Percentiles rank a stretch among this genome's conserved stretches.
phyloP scores from a whole-genome alignment of 2,797 vertebrate species.

The Geotrypetes seraphini region DNA sequence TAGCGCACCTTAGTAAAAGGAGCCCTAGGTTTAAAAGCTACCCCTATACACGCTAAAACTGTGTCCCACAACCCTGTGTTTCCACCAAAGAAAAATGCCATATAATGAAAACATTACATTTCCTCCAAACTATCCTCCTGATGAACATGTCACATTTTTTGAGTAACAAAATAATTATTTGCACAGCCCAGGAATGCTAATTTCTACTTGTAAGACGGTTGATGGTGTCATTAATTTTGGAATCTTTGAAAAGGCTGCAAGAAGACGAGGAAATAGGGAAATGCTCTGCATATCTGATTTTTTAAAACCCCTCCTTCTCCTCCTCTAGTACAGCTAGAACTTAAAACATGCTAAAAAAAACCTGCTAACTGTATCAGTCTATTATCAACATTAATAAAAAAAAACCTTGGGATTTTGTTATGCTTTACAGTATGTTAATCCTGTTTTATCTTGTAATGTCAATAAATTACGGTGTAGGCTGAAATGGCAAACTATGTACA shows the following conservation, averaged over 20 bases:
- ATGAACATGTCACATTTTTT: conserved; percentile 3
- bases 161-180: conserved; percentile 12
- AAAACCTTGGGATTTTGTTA: neutral
- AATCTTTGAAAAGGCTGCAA: too few species aligned
- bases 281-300: too few species aligned
- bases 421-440: neutral
- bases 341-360: conserved; percentile 1
- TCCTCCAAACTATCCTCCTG: conserved; percentile 6
- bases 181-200: conserved; percentile 7
- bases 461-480: neutral
- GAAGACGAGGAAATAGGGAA: too few species aligned
- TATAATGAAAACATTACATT: conserved; percentile 3
- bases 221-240: neutral
- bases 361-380: conserved; percentile 11
- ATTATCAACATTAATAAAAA: neutral
- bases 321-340: neutral
- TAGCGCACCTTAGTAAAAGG: too few species aligned
- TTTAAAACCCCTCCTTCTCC: neutral
- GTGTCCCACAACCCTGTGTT: conserved; percentile 7
- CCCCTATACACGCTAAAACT: conserved; percentile 13
- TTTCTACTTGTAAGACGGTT: conserved; percentile 14
- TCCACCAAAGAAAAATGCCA: conserved; percentile 2
- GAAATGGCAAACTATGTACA: conserved; percentile 1
- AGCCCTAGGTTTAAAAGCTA: conserved; percentile 22
- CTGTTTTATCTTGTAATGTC: neutral